phyloP scores from a whole-genome alignment of 2,113 vertebrate species.

The Ifrita kowaldi region DNA sequence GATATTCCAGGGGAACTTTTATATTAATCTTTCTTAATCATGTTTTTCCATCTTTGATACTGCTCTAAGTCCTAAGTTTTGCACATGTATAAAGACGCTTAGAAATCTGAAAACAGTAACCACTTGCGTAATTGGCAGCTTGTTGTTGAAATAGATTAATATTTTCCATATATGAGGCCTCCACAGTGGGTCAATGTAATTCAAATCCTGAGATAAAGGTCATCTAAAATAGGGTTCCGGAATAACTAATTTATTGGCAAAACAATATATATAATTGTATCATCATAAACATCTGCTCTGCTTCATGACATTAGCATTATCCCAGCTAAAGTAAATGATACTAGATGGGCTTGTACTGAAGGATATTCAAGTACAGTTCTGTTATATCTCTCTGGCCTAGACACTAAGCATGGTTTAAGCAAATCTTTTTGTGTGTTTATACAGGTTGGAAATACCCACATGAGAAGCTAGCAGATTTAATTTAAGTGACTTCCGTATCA shows the following conservation, averaged over 20 bases:
- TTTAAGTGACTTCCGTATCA: background rate
- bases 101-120: background rate
- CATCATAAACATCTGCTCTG: background rate
- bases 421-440: background rate
- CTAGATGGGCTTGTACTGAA: background rate
- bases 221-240: background rate
- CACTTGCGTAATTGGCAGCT: background rate
- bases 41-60: background rate
- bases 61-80: background rate
- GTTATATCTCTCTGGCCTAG: background rate
- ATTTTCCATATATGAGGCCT: background rate
- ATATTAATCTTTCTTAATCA: background rate
- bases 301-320: background rate
- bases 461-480: background rate
- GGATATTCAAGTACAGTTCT: background rate
- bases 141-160: background rate
- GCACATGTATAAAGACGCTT: background rate
- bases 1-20: background rate
- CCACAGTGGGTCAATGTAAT: background rate
- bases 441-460: background rate
- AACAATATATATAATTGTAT: background rate
- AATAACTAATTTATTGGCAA: background rate
- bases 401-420: background rate
- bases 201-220: background rate
- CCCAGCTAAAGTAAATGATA: background rate